Evolutionary conservation across 2,113 vertebrate species (phyloP).

Genomic region (Ptyas mucosa): DNA sequence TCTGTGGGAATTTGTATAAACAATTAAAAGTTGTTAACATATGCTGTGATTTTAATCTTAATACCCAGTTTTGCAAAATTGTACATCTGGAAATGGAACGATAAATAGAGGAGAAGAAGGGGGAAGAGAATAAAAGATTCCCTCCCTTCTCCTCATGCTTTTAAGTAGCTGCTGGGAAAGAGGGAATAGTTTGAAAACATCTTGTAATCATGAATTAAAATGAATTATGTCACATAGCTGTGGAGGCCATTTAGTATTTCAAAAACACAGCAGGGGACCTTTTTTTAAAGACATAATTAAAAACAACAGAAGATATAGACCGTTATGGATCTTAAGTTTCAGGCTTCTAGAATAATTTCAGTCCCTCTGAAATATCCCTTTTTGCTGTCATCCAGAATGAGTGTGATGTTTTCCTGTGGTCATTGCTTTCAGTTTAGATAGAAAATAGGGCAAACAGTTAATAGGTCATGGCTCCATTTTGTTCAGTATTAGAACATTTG

Average conservation of each 20-base stretch:
- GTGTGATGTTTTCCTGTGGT: slow-evolving; percentile 38
- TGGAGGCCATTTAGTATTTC: slow-evolving; percentile 70
- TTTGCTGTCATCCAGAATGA: slow-evolving; percentile 39
- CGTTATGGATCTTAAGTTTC: slow-evolving; percentile 63
- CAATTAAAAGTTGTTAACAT: slow-evolving; percentile 10
- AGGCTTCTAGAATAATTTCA: slow-evolving; percentile 63
- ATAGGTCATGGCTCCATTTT: not conserved
- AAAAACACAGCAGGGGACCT: slow-evolving; percentile 69
- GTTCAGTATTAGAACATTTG: slow-evolving; percentile 18
- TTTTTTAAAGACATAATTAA: slow-evolving; percentile 73
- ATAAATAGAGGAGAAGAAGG: slow-evolving; percentile 34
- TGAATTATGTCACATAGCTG: slow-evolving; percentile 67
- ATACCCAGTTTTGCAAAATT: slow-evolving; percentile 33
- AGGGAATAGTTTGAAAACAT: slow-evolving; percentile 58
- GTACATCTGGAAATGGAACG: slow-evolving; percentile 21
- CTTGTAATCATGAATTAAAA: slow-evolving; percentile 69
- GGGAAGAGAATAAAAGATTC: slow-evolving; percentile 13
- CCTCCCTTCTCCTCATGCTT: not conserved
- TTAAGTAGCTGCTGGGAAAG: slow-evolving; percentile 53
- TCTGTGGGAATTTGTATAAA: slow-evolving; percentile 5
- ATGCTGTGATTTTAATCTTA: slow-evolving; percentile 25
- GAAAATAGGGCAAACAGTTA: slow-evolving; percentile 4
- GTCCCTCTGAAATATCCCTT: slow-evolving; percentile 52
- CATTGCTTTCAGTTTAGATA: slow-evolving; percentile 18
- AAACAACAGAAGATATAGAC: slow-evolving; percentile 67